These are phyloP conservation scores for Coreius guichenoti DNA, from an alignment of 2,797 vertebrate species.

Conservation along the genomic window DNA sequence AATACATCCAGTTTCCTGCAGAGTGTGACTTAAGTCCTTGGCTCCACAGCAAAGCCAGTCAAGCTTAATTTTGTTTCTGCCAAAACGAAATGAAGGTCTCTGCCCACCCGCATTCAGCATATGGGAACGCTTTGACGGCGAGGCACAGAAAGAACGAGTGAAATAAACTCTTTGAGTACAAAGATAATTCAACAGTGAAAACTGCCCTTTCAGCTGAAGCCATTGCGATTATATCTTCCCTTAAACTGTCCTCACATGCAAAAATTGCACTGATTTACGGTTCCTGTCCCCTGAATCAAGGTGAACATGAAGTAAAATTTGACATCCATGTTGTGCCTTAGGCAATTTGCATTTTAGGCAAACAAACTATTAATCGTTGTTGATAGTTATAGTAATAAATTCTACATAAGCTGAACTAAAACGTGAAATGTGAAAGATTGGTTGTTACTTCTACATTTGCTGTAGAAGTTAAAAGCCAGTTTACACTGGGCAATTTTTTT, in stretches of 20 bases:
- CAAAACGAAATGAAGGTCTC: conserved; percentile 62
- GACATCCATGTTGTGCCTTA: conserved; percentile 2
- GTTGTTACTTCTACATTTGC: not conserved
- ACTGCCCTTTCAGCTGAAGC: conserved; percentile 48
- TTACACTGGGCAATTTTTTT: not conserved
- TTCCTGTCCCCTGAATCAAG: not conserved
- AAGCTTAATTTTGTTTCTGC: conserved; percentile 67
- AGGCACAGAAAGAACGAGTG: conserved; percentile 27
- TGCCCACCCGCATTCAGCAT: conserved; percentile 76
- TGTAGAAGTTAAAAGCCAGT: not conserved
- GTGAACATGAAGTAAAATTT: not conserved
- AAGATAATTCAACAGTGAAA: conserved; percentile 55
- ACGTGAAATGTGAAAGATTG: not conserved
- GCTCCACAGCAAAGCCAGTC: conserved; percentile 43
- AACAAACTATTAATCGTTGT: conserved; percentile 10
- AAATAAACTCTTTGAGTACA: conserved; percentile 59
- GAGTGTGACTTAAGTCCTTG: conserved; percentile 51
- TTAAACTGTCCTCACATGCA: conserved; percentile 45
- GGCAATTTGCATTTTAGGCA: not conserved
- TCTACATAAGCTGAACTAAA: not conserved
- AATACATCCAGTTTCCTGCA: conserved; percentile 39
- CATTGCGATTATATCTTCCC: conserved; percentile 26
- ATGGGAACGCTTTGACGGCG: conserved; percentile 72
- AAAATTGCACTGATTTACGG: conserved; percentile 1
- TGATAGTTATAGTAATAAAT: conserved; percentile 8